phyloP scores from a whole-genome alignment of 2,888 invertebrate species.

The Ophion ellenae region DNA sequence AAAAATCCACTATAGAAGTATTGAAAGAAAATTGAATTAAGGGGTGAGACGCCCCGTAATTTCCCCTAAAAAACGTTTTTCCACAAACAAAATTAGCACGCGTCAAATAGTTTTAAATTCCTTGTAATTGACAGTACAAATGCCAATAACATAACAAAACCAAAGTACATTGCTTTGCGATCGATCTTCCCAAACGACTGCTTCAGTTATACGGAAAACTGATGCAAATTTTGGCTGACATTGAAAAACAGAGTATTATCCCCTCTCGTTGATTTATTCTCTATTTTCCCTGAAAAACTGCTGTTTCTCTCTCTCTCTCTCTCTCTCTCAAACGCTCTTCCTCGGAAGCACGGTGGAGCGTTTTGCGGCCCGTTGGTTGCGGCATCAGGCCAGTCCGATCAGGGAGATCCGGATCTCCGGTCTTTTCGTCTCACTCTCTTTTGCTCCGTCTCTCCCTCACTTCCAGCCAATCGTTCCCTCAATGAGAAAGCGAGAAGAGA shows the following conservation, averaged over 20 bases:
- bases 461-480: conserved; percentile 72
- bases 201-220: conserved; percentile 4
- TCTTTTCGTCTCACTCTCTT: conserved; percentile 37
- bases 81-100: too few relatives aligned
- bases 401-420: conserved; percentile 58
- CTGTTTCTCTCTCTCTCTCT: conserved; percentile 8
- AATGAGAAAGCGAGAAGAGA: conserved; percentile 77
- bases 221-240: not conserved
- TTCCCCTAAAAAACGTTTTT: too few relatives aligned
- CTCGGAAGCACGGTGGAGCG: conserved; percentile 24
- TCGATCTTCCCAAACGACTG: not conserved
- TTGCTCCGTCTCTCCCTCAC: conserved; percentile 67
- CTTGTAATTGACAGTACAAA: not conserved
- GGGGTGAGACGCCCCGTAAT: too few relatives aligned
- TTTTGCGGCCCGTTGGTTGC: conserved; percentile 61
- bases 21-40: too few relatives aligned
- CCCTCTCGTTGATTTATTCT: conserved; percentile 40
- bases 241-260: not conserved
- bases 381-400: conserved; percentile 52
- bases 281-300: conserved; percentile 15
- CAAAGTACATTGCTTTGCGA: not conserved
- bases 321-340: not conserved
- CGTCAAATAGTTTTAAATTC: too few relatives aligned
- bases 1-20: too few relatives aligned
- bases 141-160: not conserved